Conservation (phyloP, 2,797 vertebrate genomes). For the Pelobates cultripes region DNA sequence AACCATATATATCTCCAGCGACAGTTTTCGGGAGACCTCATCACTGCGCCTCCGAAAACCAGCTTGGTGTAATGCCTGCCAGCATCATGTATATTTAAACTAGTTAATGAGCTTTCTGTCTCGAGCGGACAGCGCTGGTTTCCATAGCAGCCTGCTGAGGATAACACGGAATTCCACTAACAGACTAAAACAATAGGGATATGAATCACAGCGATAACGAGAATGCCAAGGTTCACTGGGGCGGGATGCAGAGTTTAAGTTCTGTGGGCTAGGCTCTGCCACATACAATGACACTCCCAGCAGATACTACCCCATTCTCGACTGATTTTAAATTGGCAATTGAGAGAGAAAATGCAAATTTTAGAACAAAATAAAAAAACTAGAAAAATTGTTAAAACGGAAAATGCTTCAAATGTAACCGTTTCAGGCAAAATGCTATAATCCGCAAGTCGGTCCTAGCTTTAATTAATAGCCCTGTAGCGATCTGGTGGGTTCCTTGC, state of each 20-base stretch:
- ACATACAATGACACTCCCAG: too few relatives aligned
- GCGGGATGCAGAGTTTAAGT: background rate
- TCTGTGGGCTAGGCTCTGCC: too few relatives aligned
- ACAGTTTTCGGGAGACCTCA: conserved; percentile 27
- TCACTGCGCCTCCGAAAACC: conserved; percentile 49
- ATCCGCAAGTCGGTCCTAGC: too few relatives aligned
- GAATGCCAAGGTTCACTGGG: conserved; percentile 55
- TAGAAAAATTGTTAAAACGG: too few relatives aligned
- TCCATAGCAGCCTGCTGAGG: conserved; percentile 69
- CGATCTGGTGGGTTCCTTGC: too few relatives aligned
- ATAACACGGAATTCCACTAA: conserved; percentile 63
- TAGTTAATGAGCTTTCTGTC: conserved; percentile 59
- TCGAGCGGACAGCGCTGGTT: conserved; percentile 63
- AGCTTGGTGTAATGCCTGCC: conserved; percentile 50
- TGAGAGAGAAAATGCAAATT: too few relatives aligned
- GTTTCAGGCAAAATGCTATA: too few relatives aligned
- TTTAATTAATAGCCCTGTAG: too few relatives aligned
- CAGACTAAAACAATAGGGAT: conserved; percentile 65
- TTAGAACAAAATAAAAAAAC: too few relatives aligned
- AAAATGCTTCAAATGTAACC: too few relatives aligned
- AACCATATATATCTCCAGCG: conserved; percentile 34
- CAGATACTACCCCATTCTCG: too few relatives aligned
- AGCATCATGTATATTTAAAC: conserved; percentile 60
- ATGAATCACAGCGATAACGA: conserved; percentile 29
- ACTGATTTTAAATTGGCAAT: too few relatives aligned